These are phyloP conservation scores for Anoplopoma fimbria DNA, from an alignment of 2,113 vertebrate genomes.

Conservation along the genomic window DNA sequence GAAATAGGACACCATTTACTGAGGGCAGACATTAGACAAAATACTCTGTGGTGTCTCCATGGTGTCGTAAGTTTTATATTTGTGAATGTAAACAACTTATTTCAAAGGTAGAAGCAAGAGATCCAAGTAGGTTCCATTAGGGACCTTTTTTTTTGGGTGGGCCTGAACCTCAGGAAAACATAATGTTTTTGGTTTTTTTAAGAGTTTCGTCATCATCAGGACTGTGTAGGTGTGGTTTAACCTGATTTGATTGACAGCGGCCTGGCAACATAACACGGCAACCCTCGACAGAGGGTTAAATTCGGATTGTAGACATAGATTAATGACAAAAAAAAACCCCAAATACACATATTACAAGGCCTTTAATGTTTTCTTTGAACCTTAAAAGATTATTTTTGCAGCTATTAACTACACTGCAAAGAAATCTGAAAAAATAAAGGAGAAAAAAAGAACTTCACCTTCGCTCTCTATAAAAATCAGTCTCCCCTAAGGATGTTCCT, in stretches of 20 bases:
- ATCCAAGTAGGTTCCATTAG: background rate
- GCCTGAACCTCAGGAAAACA: background rate
- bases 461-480: no score
- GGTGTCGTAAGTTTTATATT: constrained; percentile 46
- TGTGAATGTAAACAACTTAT: constrained; percentile 46
- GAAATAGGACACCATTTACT: constrained; percentile 29
- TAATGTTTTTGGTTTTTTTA: background rate
- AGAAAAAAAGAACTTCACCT: no score
- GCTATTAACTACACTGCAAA: background rate
- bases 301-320: no score
- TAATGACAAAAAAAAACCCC: background rate
- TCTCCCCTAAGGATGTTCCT: background rate
- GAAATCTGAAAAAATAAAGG: background rate
- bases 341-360: no score
- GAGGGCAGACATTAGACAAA: constrained; percentile 9
- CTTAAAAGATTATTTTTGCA: background rate
- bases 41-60: constrained; percentile 41
- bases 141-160: background rate
- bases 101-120: constrained; percentile 17
- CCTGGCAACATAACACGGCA: background rate
- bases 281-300: background rate
- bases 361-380: background rate
- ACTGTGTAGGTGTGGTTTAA: background rate
- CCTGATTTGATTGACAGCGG: constrained; percentile 2
- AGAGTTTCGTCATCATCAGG: background rate